Evolutionary conservation across 2,113 vertebrate genomes (phyloP), one percentile per base, ranked within the genome.

Genomic region (Pterocles orientalis): DNA sequence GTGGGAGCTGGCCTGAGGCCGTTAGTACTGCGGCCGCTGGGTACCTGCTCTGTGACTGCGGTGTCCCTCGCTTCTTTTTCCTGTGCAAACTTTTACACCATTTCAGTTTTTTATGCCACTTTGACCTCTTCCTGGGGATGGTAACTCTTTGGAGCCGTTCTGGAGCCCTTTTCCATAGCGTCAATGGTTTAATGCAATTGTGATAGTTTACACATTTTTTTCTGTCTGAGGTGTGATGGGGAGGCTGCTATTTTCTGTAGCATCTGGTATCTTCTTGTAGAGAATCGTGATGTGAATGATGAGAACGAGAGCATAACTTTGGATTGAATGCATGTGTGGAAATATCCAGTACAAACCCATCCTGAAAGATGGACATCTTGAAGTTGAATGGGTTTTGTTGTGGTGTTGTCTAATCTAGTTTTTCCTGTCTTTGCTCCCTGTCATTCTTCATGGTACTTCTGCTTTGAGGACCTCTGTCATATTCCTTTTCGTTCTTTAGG

Each of bases 171-270:
- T 47, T 53, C 3, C 4, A 0, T 23, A 6, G 6, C 0, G 1
- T 45, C 5, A 7, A 0, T 1, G 7, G 0, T 0, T 58, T 2
- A 25, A 1, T 50, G 6, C 36, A 1, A 1, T 51, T 3, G 0
- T 54, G 23, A 14, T 14, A 1, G 0, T 47, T 54, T 76, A 4
- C 3, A 14, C 2, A 1, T 47, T 39, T 18, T 5, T 43, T 31
- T 58, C 1, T 39, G 8, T 3, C 3, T 21, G 25, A 25, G 6
- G 3, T 69, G 12, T 39, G 2, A 6, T 9, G 6, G 3, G 0
- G 6, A 3, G 21, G 9, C 2, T 62, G 5, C 3, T 45, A 0
- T 43, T 69, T n/a, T n/a, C 10, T 29, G 6, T 77, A 14, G 13
- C 6, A 18, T 1, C 10, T 47, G 1, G 0, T 41, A 7, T 53